These are phyloP conservation scores for Beaufortia kweichowensis DNA, from an alignment of 2,113 vertebrate species.

Conservation along the genomic window DNA sequence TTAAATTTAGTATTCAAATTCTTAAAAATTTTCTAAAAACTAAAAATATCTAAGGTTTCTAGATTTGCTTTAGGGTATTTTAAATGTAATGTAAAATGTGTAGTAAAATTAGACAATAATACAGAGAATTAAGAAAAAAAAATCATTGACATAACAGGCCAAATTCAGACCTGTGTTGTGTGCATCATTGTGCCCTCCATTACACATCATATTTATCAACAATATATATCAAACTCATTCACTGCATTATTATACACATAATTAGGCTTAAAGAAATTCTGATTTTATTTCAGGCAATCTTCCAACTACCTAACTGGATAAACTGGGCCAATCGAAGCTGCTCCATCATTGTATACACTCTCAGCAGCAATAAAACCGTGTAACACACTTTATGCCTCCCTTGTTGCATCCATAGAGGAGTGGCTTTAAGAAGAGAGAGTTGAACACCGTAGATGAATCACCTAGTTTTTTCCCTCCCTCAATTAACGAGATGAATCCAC, in stretches of 20 bases:
- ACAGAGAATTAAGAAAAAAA: too few species aligned
- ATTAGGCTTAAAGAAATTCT: not conserved
- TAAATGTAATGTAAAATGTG: too few species aligned
- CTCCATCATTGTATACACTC: not conserved
- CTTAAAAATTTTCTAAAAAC: too few species aligned
- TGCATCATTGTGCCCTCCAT: too few species aligned
- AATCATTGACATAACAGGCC: too few species aligned
- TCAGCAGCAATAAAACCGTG: slow-evolving; percentile 3
- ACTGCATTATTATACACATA: not conserved
- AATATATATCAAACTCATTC: too few species aligned
- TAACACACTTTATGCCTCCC: slow-evolving; percentile 8
- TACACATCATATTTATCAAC: too few species aligned
- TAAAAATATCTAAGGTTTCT: too few species aligned
- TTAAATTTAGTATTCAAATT: too few species aligned
- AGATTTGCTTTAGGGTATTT: too few species aligned
- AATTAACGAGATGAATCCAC: slow-evolving; percentile 53
- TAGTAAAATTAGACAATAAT: too few species aligned
- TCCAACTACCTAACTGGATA: not conserved
- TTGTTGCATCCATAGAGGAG: slow-evolving; percentile 12
- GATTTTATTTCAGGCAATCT: not conserved
- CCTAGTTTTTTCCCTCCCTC: slow-evolving; percentile 26
- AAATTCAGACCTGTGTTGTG: too few species aligned
- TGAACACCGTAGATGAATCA: slow-evolving; percentile 49
- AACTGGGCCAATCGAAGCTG: not conserved
- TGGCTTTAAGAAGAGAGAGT: slow-evolving; percentile 33